These are phyloP conservation scores for Corythoichthys haematopterus DNA, from an alignment of 2,113 vertebrate species.

Conservation along the genomic window DNA sequence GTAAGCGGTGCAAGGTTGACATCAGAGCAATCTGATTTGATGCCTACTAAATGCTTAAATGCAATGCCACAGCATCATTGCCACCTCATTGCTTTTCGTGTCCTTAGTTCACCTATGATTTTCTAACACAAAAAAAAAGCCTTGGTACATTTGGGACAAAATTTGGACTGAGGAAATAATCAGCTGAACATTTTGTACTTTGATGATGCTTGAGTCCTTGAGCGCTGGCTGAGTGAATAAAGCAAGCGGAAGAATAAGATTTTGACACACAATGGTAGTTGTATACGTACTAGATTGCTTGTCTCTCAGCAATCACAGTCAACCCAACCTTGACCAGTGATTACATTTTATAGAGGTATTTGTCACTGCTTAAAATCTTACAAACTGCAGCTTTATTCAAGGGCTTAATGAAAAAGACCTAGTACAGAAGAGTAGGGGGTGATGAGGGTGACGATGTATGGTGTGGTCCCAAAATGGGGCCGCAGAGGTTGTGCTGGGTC, in stretches of 20 bases:
- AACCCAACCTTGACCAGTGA: constrained; percentile 35
- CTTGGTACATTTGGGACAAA: background rate
- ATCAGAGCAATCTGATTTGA: background rate
- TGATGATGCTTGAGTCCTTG: background rate
- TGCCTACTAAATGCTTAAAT: background rate
- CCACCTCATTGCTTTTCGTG: background rate
- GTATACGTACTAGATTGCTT: background rate
- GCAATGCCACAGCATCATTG: background rate
- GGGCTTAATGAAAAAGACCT: constrained; percentile 55
- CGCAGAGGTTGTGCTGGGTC: constrained; percentile 61
- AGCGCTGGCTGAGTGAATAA: background rate
- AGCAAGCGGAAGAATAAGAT: constrained; percentile 6
- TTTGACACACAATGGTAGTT: background rate
- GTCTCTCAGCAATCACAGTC: background rate
- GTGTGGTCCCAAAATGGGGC: constrained; percentile 46
- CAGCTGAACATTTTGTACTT: constrained; percentile 1
- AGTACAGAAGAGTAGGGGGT: constrained; percentile 32
- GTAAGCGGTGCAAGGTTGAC: background rate
- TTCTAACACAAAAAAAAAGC: background rate
- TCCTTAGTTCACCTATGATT: background rate
- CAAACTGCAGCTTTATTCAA: constrained; percentile 69
- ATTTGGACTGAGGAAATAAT: background rate
- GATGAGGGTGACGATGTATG: constrained; percentile 41
- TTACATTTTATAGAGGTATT: constrained; percentile 49
- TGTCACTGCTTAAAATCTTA: constrained; percentile 57